These are phyloP conservation scores for Digitonthophagus gazella DNA, from an alignment of 2,888 invertebrate species.

Conservation along the genomic window DNA sequence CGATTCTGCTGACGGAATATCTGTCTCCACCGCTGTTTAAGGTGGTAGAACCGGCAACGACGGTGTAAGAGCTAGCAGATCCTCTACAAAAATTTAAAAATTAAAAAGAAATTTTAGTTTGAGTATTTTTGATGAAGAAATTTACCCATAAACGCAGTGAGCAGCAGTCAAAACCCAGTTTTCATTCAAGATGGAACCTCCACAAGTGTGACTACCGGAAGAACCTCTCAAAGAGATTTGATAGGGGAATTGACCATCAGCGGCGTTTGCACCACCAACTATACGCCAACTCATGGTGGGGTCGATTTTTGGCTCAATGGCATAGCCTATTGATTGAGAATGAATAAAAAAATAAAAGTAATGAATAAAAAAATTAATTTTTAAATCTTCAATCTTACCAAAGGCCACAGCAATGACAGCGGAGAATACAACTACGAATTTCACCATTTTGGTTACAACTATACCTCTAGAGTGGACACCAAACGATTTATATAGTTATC, in stretches of 20 bases:
- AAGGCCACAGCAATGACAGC: constrained; percentile 4
- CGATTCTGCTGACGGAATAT: constrained; percentile 35
- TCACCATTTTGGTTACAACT: constrained; percentile 4
- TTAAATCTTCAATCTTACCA: too few relatives aligned
- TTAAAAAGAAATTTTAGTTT: too few relatives aligned
- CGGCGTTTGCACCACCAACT: constrained; percentile 57
- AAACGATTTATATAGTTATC: background rate
- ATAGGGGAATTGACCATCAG: constrained; percentile 56
- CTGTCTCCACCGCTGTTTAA: constrained; percentile 41
- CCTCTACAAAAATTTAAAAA: constrained; percentile 23
- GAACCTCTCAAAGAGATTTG: constrained; percentile 54
- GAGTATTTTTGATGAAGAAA: background rate
- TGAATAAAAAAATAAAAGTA: background rate
- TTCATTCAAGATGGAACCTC: constrained; percentile 58
- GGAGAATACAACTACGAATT: constrained; percentile 11
- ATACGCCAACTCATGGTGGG: constrained; percentile 41
- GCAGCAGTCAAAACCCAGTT: constrained; percentile 43
- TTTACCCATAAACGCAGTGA: constrained; percentile 34
- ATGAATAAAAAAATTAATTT: background rate
- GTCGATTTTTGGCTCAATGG: constrained; percentile 19
- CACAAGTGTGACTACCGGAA: constrained; percentile 59
- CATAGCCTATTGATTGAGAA: background rate
- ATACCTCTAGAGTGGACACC: background rate
- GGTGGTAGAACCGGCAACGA: constrained; percentile 42
- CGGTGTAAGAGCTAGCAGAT: constrained; percentile 36